Evolutionary conservation across 2,888 invertebrate genomes (phyloP).

Genomic region (Lasius platythorax): DNA sequence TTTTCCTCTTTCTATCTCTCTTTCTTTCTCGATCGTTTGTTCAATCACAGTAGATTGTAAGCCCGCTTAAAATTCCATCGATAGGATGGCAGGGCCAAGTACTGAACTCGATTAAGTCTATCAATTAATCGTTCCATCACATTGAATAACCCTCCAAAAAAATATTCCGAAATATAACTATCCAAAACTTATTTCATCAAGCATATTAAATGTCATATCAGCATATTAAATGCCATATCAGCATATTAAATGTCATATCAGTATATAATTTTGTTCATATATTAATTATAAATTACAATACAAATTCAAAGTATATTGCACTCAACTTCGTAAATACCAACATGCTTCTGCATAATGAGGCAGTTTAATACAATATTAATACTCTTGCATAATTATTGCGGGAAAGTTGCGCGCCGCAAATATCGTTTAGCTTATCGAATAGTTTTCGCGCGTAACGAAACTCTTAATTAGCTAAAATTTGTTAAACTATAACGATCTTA

Average conservation of each 20-base stretch:
- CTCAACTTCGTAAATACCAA: slow-evolving; percentile 15
- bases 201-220: not conserved
- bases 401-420: slow-evolving; percentile 17
- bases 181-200: not conserved
- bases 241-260: not conserved
- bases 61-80: not conserved
- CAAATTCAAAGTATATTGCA: slow-evolving; percentile 24
- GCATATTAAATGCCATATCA: not conserved
- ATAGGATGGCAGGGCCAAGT: not conserved
- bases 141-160: not conserved
- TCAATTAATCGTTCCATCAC: not conserved
- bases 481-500: slow-evolving; percentile 2
- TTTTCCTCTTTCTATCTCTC: not conserved
- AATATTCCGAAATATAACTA: not conserved
- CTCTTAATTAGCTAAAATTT: slow-evolving; percentile 37
- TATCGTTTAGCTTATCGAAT: slow-evolving; percentile 26
- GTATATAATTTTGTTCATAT: not conserved
- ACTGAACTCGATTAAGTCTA: not conserved
- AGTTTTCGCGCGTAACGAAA: slow-evolving; percentile 14
- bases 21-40: not conserved
- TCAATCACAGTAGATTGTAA: not conserved
- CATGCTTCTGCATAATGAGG: slow-evolving; percentile 16
- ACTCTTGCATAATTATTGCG: slow-evolving; percentile 20
- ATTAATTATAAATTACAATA: slow-evolving; percentile 18
- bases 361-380: slow-evolving; percentile 45